Evolutionary conservation across 2,113 vertebrate species (phyloP), one percentile per base, ranked within the genome.

Genomic region (Marmota monax): DNA sequence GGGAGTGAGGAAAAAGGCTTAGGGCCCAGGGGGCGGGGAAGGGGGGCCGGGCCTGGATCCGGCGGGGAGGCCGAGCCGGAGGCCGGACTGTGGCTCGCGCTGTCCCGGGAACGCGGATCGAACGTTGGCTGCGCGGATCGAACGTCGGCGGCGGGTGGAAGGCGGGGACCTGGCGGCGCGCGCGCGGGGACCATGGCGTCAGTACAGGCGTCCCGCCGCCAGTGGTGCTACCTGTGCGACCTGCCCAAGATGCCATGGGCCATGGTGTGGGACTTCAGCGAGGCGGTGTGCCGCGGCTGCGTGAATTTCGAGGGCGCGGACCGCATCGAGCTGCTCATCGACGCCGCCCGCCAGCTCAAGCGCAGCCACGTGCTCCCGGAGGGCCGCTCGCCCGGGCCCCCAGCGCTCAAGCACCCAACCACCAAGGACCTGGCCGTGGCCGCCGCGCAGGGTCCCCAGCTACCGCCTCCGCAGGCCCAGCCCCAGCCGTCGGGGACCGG

Each of bases 191-290:
- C 95, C 90, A 99, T 99, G 98, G 98, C 98, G 95, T 98, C 99
- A 74, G 99, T 99, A 82, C 98, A 99, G 98, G 99, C 99, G 89
- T 99, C 99, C 97, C 98, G 99, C 98, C 99, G 99, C 97, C 99
- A 99, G 97, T 99, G 99, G 99, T 99, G 99, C 97, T 99, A 99
- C 98, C 98, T 99, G 89, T 99, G 99, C 98, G 99, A 99, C 98
- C 97, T 99, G 98, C 99, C 99, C 4, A 99, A 99, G 98, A 99
- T 99, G 99, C 99, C 99, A 0, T 99, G 99, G 99, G 99, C 99
- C 10, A 99, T 99, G 98, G 99, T 99, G 88, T 99, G 99, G 99
- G 99, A 99, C 98, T 99, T 99, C 97, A 99, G 99, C 93, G 99
- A 99, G 97, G 99, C 99, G 45, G 99, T 99, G 13, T 99, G 99